A percentile compares a stretch with the other conserved stretches of the same genome.
Conservation (phyloP, 2,888 invertebrate genomes). For the Plagodis dolabraria region DNA sequence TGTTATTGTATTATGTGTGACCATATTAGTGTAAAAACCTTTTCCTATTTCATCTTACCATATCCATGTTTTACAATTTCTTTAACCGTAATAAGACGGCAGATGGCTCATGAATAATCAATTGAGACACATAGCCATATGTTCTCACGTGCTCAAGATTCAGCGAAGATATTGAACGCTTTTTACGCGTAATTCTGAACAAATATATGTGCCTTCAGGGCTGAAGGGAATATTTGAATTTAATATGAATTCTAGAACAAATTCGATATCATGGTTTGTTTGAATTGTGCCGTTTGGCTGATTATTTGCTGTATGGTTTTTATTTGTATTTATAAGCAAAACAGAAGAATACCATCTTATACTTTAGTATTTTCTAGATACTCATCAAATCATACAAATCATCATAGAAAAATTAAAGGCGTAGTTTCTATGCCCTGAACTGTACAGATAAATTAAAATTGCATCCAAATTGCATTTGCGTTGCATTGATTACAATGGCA, state of each 20-base stretch:
- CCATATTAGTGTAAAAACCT: not conserved
- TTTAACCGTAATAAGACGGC: constrained; percentile 43
- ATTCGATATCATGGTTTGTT: not conserved
- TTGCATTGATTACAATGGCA: too few species aligned
- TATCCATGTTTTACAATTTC: constrained; percentile 25
- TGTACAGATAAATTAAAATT: too few species aligned
- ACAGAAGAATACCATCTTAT: too few species aligned
- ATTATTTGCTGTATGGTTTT: too few species aligned
- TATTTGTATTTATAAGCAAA: too few species aligned
- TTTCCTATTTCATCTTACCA: constrained; percentile 10
- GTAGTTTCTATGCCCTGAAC: too few species aligned
- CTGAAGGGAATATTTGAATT: constrained; percentile 30
- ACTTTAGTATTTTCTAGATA: too few species aligned
- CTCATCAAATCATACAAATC: too few species aligned
- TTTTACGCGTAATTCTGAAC: constrained; percentile 33
- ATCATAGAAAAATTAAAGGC: too few species aligned
- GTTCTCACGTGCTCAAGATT: constrained; percentile 45
- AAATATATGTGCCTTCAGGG: constrained; percentile 36
- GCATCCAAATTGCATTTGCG: too few species aligned
- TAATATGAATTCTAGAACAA: not conserved
- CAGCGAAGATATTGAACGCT: constrained; percentile 41
- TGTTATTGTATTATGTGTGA: too few species aligned
- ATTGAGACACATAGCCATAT: constrained; percentile 47
- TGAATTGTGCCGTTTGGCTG: not conserved
- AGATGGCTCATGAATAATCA: constrained; percentile 55